These are phyloP conservation scores for Remorina albescens DNA, from an alignment of 2,797 vertebrate genomes.

Conservation along the genomic window DNA sequence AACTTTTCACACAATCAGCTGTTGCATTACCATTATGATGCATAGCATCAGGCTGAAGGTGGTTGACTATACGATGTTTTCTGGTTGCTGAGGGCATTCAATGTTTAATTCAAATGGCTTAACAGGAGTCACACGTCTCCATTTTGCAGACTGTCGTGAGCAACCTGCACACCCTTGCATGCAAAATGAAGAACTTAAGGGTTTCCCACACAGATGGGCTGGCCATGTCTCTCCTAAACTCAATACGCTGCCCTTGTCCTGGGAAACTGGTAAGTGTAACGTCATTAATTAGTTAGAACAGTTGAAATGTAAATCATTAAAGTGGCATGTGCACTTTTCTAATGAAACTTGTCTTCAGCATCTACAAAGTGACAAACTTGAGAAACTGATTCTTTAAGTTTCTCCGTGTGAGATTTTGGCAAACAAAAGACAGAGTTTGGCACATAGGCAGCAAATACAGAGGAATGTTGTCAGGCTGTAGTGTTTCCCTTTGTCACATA, in stretches of 20 bases:
- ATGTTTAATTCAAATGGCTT: background rate
- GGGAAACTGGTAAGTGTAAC: conserved; percentile 50
- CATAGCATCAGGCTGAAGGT: background rate
- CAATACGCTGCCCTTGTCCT: conserved; percentile 40
- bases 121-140: conserved; percentile 12
- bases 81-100: background rate
- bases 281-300: background rate
- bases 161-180: conserved; percentile 47
- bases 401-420: background rate
- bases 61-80: background rate
- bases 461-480: conserved; percentile 47
- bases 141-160: conserved; percentile 44
- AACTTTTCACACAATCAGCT: background rate
- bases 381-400: background rate
- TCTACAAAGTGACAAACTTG: background rate
- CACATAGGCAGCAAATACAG: background rate
- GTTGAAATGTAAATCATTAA: background rate
- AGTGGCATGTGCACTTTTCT: background rate
- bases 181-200: conserved; percentile 50
- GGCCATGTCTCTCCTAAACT: rapidly evolving
- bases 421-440: no score
- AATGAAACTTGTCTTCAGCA: background rate
- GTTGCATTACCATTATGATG: background rate
- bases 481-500: conserved; percentile 11
- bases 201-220: rapidly evolving